phyloP scores from a whole-genome alignment of 2,797 vertebrate species.

The Artibeus lituratus region DNA sequence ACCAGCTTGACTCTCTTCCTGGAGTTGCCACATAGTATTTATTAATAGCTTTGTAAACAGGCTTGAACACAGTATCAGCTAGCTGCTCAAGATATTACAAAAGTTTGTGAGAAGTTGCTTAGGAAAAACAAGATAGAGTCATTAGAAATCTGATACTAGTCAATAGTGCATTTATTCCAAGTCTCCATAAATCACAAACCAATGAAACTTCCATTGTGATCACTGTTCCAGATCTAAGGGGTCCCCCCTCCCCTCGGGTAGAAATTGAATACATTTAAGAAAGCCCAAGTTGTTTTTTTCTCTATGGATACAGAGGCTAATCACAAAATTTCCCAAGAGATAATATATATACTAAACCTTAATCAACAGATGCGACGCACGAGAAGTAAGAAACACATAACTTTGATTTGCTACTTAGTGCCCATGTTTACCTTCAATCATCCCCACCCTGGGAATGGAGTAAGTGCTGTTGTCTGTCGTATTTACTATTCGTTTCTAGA shows the following conservation, averaged over 20 bases:
- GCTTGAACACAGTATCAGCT: constrained; percentile 78
- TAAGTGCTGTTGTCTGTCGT: constrained; percentile 26
- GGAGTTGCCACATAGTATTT: constrained; percentile 60
- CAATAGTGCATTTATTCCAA: constrained; percentile 80
- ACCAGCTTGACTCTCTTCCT: constrained; percentile 74
- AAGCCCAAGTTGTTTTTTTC: constrained; percentile 54
- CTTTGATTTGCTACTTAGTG: constrained; percentile 58
- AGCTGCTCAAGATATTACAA: constrained; percentile 76
- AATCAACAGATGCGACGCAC: constrained; percentile 68
- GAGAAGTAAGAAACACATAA: constrained; percentile 66
- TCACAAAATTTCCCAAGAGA: constrained; percentile 69
- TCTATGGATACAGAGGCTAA: constrained; percentile 66
- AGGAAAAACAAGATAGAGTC: constrained; percentile 81
- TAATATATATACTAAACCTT: constrained; percentile 68
- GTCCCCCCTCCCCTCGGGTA: constrained; percentile 60
- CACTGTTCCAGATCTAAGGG: constrained; percentile 81
- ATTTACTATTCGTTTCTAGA: constrained; percentile 47
- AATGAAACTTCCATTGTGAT: constrained; percentile 81
- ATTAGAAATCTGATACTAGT: constrained; percentile 81
- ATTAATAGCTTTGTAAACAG: constrained; percentile 79
- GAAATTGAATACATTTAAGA: constrained; percentile 74
- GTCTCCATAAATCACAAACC: constrained; percentile 80
- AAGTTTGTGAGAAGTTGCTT: constrained; percentile 81
- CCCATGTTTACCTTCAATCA: constrained; percentile 65
- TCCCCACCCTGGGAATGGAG: constrained; percentile 11